Base-by-base conservation (phyloP, 2,797 vertebrate species). In the Aplochiton taeniatus region DNA sequence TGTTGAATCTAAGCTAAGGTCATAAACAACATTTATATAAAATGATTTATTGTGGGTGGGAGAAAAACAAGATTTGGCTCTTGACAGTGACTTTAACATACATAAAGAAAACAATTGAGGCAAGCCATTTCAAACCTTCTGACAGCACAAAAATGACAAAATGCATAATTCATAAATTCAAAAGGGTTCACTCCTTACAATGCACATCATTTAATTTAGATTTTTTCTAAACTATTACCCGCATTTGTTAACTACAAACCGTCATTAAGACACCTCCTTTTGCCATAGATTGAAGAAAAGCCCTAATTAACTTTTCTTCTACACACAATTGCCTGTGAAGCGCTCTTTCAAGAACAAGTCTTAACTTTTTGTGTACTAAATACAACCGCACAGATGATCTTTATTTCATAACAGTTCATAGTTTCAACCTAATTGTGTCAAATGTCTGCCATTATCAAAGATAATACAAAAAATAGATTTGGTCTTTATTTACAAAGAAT, bases 401-500 rank as follows among this genome's bases (percentile, higher is more conserved):
- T 91, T 90, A 91, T 92, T 88, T 93, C 91, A 92, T 92, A 92
- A 92, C 89, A 93, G 93, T 90, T 92, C 91, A 90, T 90, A 83
- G 85, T 90, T 93, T 94, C 87, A 93, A 90, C 89, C 90, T 79
- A 86, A 89, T 88, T 86, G 85, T 83, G 90, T 89, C 90, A 86
- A 88, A 94, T 93, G 92, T 92, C 93, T 94, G 94, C 92, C 86
- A 78, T 92, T 94, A 90, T 93, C 94, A 93, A 92, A 92, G 88
- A 89, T 92, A 92, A 88, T 92, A 91, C 91, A 90, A 91, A 89
- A 86, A 89, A 92, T 90, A 89, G 88, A 89, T 95, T 96, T 94
- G 93, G 94, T 95, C 92, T 93, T 93, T 96, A 95, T 95, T 95
- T 97, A 97, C 95, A 96, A 82, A 94, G 89, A 94, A 93, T 84